These are phyloP conservation scores for Nothoprocta perdicaria DNA, from an alignment of 2,113 vertebrate species.

Conservation along the genomic window DNA sequence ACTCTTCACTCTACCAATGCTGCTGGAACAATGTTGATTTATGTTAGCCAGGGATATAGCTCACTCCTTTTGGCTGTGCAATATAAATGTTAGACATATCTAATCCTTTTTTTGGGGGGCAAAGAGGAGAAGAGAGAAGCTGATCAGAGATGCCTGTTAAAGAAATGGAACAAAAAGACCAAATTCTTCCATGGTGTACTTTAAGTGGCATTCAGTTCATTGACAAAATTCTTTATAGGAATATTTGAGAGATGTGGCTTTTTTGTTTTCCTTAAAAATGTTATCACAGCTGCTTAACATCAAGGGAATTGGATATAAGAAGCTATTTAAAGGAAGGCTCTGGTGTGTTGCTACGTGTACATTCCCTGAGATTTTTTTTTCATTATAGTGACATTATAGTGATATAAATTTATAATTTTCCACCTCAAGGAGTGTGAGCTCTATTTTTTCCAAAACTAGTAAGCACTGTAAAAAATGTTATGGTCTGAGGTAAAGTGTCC, in stretches of 20 bases:
- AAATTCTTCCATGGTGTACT: background rate
- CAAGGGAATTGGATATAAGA: background rate
- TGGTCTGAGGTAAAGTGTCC: background rate
- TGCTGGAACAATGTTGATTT: background rate
- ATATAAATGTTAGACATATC: background rate
- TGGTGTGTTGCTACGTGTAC: background rate
- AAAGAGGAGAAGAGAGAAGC: background rate
- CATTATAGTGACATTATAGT: background rate
- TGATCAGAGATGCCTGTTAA: background rate
- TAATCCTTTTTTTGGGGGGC: background rate
- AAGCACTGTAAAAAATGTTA: background rate
- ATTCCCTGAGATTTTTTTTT: background rate
- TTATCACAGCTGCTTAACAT: background rate
- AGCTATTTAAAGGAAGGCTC: background rate
- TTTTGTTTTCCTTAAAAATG: background rate
- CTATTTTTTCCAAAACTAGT: background rate
- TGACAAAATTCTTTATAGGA: background rate
- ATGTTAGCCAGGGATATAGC: background rate
- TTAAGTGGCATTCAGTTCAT: background rate
- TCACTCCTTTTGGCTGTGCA: accelerated
- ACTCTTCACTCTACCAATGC: accelerated
- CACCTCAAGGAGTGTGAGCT: background rate
- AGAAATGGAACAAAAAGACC: background rate
- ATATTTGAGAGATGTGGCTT: background rate
- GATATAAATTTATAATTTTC: background rate